Conservation (phyloP, 1,140 invertebrate species). For the Babylonia areolata region DNA sequence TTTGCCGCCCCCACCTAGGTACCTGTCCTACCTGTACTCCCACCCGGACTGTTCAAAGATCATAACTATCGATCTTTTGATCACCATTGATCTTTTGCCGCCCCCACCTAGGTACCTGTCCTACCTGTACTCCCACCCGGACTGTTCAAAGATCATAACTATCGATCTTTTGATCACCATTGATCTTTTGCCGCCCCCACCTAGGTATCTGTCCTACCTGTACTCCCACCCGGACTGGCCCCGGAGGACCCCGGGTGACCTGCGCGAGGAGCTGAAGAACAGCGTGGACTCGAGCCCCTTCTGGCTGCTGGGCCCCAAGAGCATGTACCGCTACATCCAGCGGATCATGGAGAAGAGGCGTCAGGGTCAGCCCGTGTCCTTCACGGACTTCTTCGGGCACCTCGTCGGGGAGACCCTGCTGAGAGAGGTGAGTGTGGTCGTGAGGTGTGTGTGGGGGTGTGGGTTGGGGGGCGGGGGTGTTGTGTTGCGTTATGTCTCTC, state of each 20-base stretch:
- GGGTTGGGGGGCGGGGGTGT: no score
- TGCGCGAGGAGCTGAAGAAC: constrained; percentile 73
- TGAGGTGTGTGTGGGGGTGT: no score
- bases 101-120: no score
- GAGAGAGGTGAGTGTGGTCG: constrained; percentile 62
- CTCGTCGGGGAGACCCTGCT: constrained; percentile 77
- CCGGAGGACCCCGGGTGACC: constrained; percentile 56
- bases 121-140: no score
- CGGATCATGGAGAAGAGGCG: constrained; percentile 74
- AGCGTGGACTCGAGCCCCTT: constrained; percentile 73
- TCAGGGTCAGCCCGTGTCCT: constrained; percentile 76
- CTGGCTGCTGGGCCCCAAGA: constrained; percentile 68
- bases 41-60: no score
- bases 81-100: neutral
- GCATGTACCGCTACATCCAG: constrained; percentile 70
- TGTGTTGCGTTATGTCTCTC: no score
- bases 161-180: no score
- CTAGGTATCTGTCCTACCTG: constrained; percentile 75
- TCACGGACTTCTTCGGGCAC: constrained; percentile 78
- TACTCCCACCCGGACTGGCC: constrained; percentile 75
- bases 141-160: no score
- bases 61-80: neutral
- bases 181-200: neutral
- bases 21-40: no score
- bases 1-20: no score